phyloP scores from a whole-genome alignment of 1,140 invertebrate genomes.

The Theocolax elegans region DNA sequence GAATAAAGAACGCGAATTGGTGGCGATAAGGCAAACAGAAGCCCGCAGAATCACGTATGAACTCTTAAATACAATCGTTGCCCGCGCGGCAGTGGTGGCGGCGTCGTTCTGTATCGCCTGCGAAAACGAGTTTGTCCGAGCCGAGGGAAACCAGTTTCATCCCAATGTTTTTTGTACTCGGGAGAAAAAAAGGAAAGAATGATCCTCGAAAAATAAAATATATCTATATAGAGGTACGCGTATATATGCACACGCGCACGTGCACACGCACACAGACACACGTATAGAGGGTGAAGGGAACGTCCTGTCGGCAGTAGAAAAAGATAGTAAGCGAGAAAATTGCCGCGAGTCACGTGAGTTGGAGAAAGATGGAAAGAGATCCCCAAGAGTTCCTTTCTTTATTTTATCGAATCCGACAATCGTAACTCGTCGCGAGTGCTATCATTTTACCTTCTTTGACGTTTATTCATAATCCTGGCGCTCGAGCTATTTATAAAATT shows the following conservation, averaged over 20 bases:
- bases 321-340: constrained; percentile 7
- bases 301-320: not conserved
- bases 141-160: constrained; percentile 48
- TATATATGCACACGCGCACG: too few species aligned
- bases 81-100: too few species aligned
- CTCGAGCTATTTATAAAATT: constrained; percentile 21
- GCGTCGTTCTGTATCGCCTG: constrained; percentile 14
- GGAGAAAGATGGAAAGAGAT: not conserved
- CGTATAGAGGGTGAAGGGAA: not conserved
- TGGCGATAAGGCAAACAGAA: too few species aligned
- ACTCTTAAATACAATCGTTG: constrained; percentile 2
- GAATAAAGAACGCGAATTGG: too few species aligned
- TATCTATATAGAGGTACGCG: too few species aligned
- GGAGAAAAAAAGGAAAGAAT: too few species aligned
- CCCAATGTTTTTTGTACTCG: constrained; percentile 40
- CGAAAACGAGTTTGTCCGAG: constrained; percentile 44
- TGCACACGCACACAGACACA: too few species aligned
- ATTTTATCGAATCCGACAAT: constrained; percentile 17
- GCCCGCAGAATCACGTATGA: too few species aligned
- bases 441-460: constrained; percentile 3
- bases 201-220: too few species aligned
- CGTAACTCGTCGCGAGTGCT: not conserved
- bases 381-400: not conserved
- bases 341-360: constrained; percentile 18
- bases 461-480: not conserved